Conservation (phyloP, 2,113 vertebrate species). For the Tapirus terrestris region DNA sequence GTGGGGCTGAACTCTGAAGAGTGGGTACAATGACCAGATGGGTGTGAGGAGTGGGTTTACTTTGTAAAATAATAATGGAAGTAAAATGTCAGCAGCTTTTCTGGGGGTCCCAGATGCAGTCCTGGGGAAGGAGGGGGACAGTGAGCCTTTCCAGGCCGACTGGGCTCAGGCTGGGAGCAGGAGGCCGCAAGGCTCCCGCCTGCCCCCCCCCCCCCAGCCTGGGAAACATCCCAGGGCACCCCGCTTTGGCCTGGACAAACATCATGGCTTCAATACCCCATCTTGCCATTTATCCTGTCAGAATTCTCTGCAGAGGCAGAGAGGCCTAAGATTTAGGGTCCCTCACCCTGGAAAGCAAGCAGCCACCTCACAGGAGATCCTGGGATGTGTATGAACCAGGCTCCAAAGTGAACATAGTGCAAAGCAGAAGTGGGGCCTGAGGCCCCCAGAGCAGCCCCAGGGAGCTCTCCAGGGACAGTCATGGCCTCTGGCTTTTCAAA, state of each 20-base stretch:
- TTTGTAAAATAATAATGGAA: constrained; percentile 10
- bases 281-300: neutral
- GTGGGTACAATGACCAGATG: neutral
- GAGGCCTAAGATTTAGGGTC: neutral
- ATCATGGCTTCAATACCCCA: neutral
- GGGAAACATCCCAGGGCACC: neutral
- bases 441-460: neutral
- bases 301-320: neutral
- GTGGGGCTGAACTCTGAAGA: neutral
- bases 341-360: constrained; percentile 22
- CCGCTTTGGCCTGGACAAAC: constrained; percentile 29
- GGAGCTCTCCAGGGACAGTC: neutral
- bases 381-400: neutral
- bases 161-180: neutral
- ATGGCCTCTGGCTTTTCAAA: neutral
- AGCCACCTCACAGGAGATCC: neutral
- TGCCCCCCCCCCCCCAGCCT: neutral
- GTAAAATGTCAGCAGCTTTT: constrained; percentile 33
- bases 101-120: neutral
- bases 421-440: neutral
- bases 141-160: neutral
- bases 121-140: neutral
- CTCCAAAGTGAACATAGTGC: constrained; percentile 57
- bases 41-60: neutral
- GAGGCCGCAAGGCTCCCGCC: neutral